Base-by-base conservation (phyloP, 2,113 vertebrate species). In the Peromyscus leucopus region DNA sequence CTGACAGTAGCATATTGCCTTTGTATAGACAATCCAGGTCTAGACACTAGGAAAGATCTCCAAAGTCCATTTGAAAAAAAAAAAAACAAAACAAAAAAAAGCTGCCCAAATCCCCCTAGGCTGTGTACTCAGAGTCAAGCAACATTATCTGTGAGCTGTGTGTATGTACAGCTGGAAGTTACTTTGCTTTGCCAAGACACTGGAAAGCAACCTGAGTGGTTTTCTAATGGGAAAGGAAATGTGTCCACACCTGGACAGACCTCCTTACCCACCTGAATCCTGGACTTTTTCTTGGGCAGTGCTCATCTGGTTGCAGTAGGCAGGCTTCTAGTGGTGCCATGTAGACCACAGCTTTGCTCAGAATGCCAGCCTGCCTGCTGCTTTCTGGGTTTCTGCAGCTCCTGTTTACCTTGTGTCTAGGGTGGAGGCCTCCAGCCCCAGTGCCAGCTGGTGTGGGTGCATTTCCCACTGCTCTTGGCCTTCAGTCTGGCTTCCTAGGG, bases 141-240 rank as follows among this genome's bases (percentile, higher is more conserved):
- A 61, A 8, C 22, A 51, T 71, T 15, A 21, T 4, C 87, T 71
- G 48, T 31, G 24, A 84, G 69, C 8, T 67, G 21, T 8, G 15
- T 83, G 7, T 26, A 13, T 42, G 5, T 48, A 26, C 33, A 88
- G 46, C 21, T 88, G 21, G 17, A 71, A 51, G 17, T 48, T 48
- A 67, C 61, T 71, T 69, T 71, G 86, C 57, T 90, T 92, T 94
- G 24, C 42, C 22, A 67, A 88, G 42, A 24, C n/a, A 4, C 13
- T 15, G 33, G 15, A 88, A 67, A 26, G 28, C 61, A 93, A 67
- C 91, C 79, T 36, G 24, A 59, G 28, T 89, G 6, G 42, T 46
- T 89, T 92, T 92, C 86, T 95, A 61, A 69, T 2, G 89, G 51
- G 59, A 65, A 91, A 75, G n/a, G 51, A 84, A 93, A 33, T 42